Evolutionary conservation across 1,140 invertebrate species (phyloP).

Genomic region (Scaptomyza graminum): DNA sequence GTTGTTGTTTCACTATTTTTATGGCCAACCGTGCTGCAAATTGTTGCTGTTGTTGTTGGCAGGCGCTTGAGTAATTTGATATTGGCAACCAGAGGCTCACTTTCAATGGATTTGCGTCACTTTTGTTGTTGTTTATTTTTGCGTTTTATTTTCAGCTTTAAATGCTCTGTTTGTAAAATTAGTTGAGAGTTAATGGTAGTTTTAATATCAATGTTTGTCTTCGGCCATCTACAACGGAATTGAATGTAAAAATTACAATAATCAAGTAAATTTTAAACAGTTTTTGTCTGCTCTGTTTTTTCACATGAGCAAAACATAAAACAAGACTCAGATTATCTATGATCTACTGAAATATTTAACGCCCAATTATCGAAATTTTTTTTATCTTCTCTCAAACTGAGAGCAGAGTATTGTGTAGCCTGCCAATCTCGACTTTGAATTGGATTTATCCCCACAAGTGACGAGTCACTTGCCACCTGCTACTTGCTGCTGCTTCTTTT

Average conservation of each 20-base stretch:
- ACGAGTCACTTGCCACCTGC: constrained; percentile 20
- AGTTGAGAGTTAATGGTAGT: too few species aligned
- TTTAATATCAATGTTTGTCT: neutral
- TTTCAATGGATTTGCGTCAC: constrained; percentile 74
- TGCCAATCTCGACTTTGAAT: neutral
- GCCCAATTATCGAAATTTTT: too few species aligned
- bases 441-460: neutral
- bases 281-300: too few species aligned
- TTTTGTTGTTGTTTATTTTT: constrained; percentile 24
- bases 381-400: too few species aligned
- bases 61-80: constrained; percentile 75
- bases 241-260: too few species aligned
- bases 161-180: neutral
- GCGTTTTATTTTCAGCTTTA: neutral
- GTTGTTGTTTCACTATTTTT: constrained; percentile 23
- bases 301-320: too few species aligned
- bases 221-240: too few species aligned
- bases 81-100: constrained; percentile 76
- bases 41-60: constrained; percentile 53
- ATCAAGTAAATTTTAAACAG: too few species aligned
- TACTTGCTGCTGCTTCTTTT: neutral
- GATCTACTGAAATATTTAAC: too few species aligned
- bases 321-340: too few species aligned
- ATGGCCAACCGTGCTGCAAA: constrained; percentile 70
- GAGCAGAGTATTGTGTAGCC: constrained; percentile 5